A percentile compares a stretch with the other conserved stretches of the same genome.
phyloP scores from a whole-genome alignment of 1,140 invertebrate genomes.

The Nasonia giraulti region DNA sequence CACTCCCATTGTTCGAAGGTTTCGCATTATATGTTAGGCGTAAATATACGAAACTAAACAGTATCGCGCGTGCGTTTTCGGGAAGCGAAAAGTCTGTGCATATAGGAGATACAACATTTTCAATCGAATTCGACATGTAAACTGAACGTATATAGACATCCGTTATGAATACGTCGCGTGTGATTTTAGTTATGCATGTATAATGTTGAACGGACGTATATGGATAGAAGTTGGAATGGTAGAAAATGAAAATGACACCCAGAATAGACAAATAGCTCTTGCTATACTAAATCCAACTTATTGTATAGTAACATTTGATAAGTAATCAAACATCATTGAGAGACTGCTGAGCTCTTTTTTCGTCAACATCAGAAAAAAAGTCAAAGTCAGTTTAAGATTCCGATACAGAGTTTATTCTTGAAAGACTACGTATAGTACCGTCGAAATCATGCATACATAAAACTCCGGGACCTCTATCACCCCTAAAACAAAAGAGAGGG shows the following conservation, averaged over 20 bases:
- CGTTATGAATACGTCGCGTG: not conserved
- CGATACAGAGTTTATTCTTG: not conserved
- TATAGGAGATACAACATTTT: conserved; percentile 38
- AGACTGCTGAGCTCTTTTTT: not conserved
- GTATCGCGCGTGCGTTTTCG: not conserved
- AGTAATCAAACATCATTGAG: too few species aligned
- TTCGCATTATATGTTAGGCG: conserved; percentile 9
- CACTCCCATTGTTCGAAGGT: conserved; percentile 15
- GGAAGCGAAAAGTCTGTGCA: conserved; percentile 27
- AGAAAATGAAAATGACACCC: conserved; percentile 9
- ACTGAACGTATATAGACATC: not conserved
- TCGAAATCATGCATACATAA: not conserved
- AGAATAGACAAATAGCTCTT: conserved; percentile 22
- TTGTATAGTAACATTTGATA: too few species aligned
- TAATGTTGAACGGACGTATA: not conserved
- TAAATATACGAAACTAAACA: conserved; percentile 24
- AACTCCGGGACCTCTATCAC: not conserved
- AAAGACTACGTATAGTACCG: not conserved
- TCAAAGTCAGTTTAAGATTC: not conserved
- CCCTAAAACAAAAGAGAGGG: conserved; percentile 9
- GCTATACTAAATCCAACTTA: not conserved
- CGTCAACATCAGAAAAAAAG: not conserved
- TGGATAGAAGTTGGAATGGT: not conserved
- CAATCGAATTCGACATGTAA: conserved; percentile 24
- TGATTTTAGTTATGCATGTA: not conserved